Evolutionary conservation across 2,888 invertebrate species (phyloP).

Genomic region (Neocrepidodera transversa): DNA sequence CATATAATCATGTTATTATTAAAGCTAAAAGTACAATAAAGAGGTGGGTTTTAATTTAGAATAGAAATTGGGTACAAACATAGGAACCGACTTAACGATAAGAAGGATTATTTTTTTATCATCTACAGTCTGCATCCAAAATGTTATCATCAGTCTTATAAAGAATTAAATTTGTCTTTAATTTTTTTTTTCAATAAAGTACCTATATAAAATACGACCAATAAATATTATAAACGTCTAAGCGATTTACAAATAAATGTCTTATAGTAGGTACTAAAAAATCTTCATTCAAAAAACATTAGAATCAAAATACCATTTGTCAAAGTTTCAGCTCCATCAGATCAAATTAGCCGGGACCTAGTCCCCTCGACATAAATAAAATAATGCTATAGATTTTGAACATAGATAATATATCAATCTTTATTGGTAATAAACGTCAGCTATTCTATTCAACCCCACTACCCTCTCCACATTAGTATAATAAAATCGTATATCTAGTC

Average conservation of each 20-base stretch:
- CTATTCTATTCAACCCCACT: conserved; percentile 47
- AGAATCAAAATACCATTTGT: conserved; percentile 34
- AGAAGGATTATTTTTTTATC: too few species aligned
- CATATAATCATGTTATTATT: too few species aligned
- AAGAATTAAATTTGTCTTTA: too few species aligned
- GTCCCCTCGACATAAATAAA: conserved; percentile 42
- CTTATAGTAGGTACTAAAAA: background rate
- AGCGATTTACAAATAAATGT: background rate
- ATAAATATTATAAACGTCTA: background rate
- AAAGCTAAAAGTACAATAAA: too few species aligned
- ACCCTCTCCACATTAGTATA: conserved; percentile 55
- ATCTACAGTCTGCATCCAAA: too few species aligned
- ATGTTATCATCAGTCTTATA: too few species aligned
- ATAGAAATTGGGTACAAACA: too few species aligned
- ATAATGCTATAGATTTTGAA: conserved; percentile 44
- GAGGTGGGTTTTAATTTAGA: too few species aligned
- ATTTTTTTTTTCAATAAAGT: too few species aligned
- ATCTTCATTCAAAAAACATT: conserved; percentile 27
- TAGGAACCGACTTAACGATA: too few species aligned
- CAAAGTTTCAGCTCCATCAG: conserved; percentile 37
- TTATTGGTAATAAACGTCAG: conserved; percentile 57
- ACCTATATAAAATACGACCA: too few species aligned
- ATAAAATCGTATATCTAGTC: conserved; percentile 54
- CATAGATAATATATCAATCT: conserved; percentile 54
- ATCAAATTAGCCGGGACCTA: conserved; percentile 37